Evolutionary conservation across 2,797 vertebrate species (phyloP), one percentile per base, ranked within the genome.

Genomic region (Dermochelys coriacea): DNA sequence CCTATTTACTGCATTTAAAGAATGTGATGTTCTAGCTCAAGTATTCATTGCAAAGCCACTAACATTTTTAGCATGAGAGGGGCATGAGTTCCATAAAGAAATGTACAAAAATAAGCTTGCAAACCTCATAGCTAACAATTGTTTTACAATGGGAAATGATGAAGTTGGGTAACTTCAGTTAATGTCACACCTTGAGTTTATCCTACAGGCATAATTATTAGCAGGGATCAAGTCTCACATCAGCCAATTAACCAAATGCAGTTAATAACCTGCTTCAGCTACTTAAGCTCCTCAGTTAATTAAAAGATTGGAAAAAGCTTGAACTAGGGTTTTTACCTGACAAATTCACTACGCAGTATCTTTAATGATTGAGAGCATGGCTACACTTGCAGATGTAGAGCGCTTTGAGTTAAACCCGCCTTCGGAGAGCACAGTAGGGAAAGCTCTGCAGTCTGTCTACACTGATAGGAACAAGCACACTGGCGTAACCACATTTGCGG

Each of bases 261-360:
- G 41, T 93, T 97, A 96, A 95, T 92, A 95, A 95, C 84, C 89
- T 84, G 96, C 91, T 84, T 91, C 94, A 94, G 88, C 90, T 97
- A 93, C 93, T 97, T 97, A 95, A 97, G 94, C 95, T 97, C 95
- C 94, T 97, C 94, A 96, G 92, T 96, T 97, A 96, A 97, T 97
- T 97, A 97, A 96, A 95, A 97, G 93, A 96, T 93, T 88, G 94
- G 85, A 19, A 59, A 93, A 97, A 96, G 86, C 93, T 94, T 95
- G 94, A 96, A 97, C 93, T 94, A 95, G 94, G 91, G 95, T 94
- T 87, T 86, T 88, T 87, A 97, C 95, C 93, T 96, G 94, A 91
- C 93, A 97, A 87, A 97, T 90, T 94, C 89, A 91, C 93, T 89
- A 96, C 51, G 91, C 75, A 84, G 94, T 97, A 95, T 5, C 84